A percentile compares a stretch with the other conserved stretches of the same genome.
Evolutionary conservation across 2,797 vertebrate species (phyloP).

Genomic region (Acrossocheilus fasciatus): DNA sequence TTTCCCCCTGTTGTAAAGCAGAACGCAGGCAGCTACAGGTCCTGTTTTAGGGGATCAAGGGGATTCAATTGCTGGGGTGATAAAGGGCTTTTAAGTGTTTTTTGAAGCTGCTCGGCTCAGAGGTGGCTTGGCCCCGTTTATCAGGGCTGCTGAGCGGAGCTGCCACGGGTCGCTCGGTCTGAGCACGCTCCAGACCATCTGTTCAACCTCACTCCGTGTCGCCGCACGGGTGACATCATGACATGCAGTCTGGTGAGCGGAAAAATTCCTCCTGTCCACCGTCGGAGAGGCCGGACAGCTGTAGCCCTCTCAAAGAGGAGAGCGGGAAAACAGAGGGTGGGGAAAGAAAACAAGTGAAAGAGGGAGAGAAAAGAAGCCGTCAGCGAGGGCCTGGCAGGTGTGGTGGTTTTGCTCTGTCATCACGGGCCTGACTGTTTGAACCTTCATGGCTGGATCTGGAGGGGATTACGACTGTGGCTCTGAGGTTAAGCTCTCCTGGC

Average conservation of each 20-base stretch:
- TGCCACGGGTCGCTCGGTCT: constrained; percentile 49
- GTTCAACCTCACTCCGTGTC: constrained; percentile 74
- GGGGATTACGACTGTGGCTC: constrained; percentile 50
- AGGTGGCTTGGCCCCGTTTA: constrained; percentile 46
- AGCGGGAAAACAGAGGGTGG: constrained; percentile 33
- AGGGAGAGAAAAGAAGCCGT: constrained; percentile 59
- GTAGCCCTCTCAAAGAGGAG: constrained; percentile 43
- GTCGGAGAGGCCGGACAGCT: constrained; percentile 44
- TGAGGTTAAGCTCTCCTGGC: constrained; percentile 54
- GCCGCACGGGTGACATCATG: constrained; percentile 75
- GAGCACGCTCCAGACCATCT: constrained; percentile 43
- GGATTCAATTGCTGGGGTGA: constrained; percentile 46
- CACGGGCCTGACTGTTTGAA: constrained; percentile 50
- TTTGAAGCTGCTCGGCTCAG: constrained; percentile 46
- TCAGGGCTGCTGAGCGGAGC: constrained; percentile 45
- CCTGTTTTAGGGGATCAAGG: constrained; percentile 54
- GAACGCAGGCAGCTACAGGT: constrained; percentile 23
- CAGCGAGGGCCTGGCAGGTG: constrained; percentile 56
- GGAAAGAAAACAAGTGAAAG: constrained; percentile 45
- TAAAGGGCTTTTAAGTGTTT: constrained; percentile 55
- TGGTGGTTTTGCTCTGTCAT: constrained; percentile 67
- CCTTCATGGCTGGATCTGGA: constrained; percentile 40
- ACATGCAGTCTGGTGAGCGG: constrained; percentile 67
- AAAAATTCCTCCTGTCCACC: constrained; percentile 71
- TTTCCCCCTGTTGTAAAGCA: constrained; percentile 12